A percentile compares a stretch with the other conserved stretches of the same genome.
Conservation (phyloP, 1,140 invertebrate genomes). For the Colletes gigas region DNA sequence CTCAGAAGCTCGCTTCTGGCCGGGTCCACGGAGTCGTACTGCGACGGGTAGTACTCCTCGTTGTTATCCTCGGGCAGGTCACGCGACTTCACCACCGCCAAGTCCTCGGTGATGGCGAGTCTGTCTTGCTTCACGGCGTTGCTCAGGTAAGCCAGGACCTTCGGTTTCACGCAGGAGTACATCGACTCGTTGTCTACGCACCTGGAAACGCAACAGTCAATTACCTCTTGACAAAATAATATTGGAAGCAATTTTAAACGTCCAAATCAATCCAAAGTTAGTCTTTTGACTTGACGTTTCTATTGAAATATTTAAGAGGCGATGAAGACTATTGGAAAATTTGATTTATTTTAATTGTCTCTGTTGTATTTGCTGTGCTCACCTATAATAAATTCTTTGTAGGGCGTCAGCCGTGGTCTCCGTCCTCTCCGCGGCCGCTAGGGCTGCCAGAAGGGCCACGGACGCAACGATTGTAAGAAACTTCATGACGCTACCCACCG, state of each 20-base stretch:
- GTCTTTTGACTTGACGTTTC: no score
- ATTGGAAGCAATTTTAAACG: no score
- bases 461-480: slow-evolving; percentile 63
- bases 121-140: slow-evolving; percentile 85
- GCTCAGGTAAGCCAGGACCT: slow-evolving; percentile 87
- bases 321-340: not conserved
- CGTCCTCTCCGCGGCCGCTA: slow-evolving; percentile 61
- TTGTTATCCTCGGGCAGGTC: slow-evolving; percentile 78
- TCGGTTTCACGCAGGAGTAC: slow-evolving; percentile 87
- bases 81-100: slow-evolving; percentile 85
- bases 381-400: slow-evolving; percentile 77
- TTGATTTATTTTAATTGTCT: not conserved
- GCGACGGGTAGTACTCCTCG: slow-evolving; percentile 68
- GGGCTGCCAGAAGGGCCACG: slow-evolving; percentile 61
- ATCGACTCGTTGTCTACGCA: slow-evolving; percentile 75
- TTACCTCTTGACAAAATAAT: not conserved
- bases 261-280: no score
- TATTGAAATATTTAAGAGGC: no score
- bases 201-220: slow-evolving; percentile 54
- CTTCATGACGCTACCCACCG: slow-evolving; percentile 70
- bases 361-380: slow-evolving; percentile 2
- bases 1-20: slow-evolving; percentile 71
- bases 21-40: slow-evolving; percentile 67
- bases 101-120: slow-evolving; percentile 87
- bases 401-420: slow-evolving; percentile 72